A percentile compares a stretch with the other conserved stretches of the same genome.
These are phyloP conservation scores for Erebia aethiops DNA, from an alignment of 2,888 invertebrate species.

Conservation along the genomic window DNA sequence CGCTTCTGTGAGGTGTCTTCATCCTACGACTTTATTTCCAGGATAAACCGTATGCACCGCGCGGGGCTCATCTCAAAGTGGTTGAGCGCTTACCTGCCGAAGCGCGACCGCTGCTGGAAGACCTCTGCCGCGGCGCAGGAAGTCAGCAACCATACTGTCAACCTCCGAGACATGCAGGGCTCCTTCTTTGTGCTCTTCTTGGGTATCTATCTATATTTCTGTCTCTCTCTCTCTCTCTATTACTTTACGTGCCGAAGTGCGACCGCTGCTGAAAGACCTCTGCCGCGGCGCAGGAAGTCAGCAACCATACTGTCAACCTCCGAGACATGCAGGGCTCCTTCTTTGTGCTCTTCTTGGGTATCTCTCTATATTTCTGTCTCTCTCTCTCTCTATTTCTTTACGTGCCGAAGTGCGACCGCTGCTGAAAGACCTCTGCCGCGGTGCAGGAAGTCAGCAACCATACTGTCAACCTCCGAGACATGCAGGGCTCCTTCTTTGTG, in stretches of 20 bases:
- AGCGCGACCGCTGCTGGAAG: conserved; percentile 91
- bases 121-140: conserved; percentile 86
- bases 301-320: too few species aligned
- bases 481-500: conserved; percentile 86
- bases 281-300: conserved; percentile 83
- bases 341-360: conserved; percentile 84
- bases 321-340: conserved; percentile 86
- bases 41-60: conserved; percentile 91
- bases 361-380: conserved; percentile 1
- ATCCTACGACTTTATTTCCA: conserved; percentile 50
- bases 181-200: conserved; percentile 77
- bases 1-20: too few species aligned
- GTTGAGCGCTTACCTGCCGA: conserved; percentile 89
- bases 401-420: conserved; percentile 90
- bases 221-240: too few species aligned
- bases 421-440: conserved; percentile 86
- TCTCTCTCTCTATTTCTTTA: conserved; percentile 58
- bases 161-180: conserved; percentile 84
- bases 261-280: conserved; percentile 90
- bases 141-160: too few species aligned
- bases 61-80: conserved; percentile 93
- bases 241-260: conserved; percentile 87
- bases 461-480: too few species aligned
- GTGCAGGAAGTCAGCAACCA: conserved; percentile 79
- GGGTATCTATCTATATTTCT: conserved; percentile 73